Evolutionary conservation across 2,797 vertebrate genomes (phyloP).

Genomic region (Acipenser oxyrinchus): DNA sequence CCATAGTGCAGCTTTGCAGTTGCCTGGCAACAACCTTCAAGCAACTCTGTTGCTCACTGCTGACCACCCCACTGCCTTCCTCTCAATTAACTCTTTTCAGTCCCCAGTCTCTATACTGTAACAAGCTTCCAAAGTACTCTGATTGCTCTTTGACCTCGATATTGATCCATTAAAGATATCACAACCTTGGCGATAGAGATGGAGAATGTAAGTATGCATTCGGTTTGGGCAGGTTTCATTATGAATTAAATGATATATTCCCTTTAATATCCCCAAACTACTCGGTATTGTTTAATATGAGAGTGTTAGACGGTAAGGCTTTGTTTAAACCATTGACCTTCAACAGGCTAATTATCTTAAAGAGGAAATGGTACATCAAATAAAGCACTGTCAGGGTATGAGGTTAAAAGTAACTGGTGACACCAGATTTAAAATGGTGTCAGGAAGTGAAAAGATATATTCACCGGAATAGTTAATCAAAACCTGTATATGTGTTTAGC

Average conservation of each 20-base stretch:
- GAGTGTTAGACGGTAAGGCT: too few species aligned
- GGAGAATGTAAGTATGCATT: neutral
- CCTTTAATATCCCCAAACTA: too few species aligned
- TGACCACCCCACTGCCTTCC: neutral
- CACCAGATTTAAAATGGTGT: too few species aligned
- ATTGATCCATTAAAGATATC: neutral
- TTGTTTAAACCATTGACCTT: too few species aligned
- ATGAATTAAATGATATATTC: neutral
- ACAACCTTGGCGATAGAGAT: neutral
- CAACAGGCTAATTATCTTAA: too few species aligned
- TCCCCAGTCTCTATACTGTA: neutral
- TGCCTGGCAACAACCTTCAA: constrained; percentile 14
- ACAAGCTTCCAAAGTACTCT: neutral
- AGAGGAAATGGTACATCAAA: too few species aligned
- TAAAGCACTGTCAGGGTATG: too few species aligned
- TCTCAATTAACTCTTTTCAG: neutral
- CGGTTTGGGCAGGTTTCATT: neutral
- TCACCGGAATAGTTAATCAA: too few species aligned
- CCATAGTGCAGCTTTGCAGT: constrained; percentile 4
- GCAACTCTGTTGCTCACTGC: neutral
- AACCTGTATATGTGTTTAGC: too few species aligned
- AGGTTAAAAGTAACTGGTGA: too few species aligned
- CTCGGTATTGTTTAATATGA: too few species aligned
- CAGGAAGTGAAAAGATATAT: too few species aligned
- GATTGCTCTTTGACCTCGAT: neutral